Base-by-base conservation (phyloP, 2,113 vertebrate genomes). In the Gymnarchus niloticus region DNA sequence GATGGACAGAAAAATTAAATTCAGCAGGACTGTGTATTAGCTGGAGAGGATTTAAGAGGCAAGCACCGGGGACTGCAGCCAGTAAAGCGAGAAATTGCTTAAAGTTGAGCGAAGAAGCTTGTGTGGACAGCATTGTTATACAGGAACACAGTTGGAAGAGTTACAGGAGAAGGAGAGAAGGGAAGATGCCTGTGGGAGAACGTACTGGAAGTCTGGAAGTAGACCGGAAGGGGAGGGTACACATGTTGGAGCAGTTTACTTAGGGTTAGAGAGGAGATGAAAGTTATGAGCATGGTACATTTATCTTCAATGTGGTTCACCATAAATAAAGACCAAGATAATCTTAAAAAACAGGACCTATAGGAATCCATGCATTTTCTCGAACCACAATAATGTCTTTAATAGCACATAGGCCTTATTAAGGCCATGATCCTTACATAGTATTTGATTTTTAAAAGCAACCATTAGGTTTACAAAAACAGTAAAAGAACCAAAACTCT, bases 51-150 rank as follows among this genome's bases (percentile, higher is more conserved):
- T 82, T 54, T 82, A 82, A 82, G 25, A 56, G 6, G n/a, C 28
- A 82, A 17, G 48, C 25, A 28, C 25, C 80, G 37, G 51, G 51
- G 10, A 41, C 19, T 82, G 25, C 48, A 33, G 25, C 9, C 80
- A 81, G 44, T 21, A 82, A 82, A 82, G 80, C 51, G 51, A 82
- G 49, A 81, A 81, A 81, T 81, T 81, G 49, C 77, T 51, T 81
- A 28, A 48, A 80, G 77, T 6, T 80, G 9, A 80, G 77, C 21
- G 77, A 46, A 19, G 23, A 46, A 37, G 48, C n/a, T 23, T 48
- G 77, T 28, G 48, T 51, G 77, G 46, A 80, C 23, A 23, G 44
- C 21, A 49, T 81, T 48, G 48, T 51, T 49, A 49, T 51, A 41
- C 10, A 25, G 23, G 41, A 49, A 10, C 12, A 57, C 56, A 57